A percentile compares a stretch with the other conserved stretches of the same genome.
These are phyloP conservation scores for Antigone vipio DNA, from an alignment of 2,113 vertebrate species.

Conservation along the genomic window DNA sequence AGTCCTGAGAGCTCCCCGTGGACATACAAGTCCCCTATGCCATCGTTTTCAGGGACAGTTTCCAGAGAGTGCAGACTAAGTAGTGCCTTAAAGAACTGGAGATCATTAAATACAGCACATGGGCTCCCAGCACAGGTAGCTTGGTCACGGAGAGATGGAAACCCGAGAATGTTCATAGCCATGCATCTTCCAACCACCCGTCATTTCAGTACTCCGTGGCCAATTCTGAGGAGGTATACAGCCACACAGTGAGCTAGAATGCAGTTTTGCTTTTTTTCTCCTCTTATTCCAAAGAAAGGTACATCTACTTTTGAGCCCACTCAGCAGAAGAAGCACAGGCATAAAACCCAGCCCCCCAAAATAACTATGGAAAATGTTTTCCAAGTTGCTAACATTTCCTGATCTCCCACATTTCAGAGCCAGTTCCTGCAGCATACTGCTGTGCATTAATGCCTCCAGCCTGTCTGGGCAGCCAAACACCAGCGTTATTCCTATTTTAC, in stretches of 20 bases:
- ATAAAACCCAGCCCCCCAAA: not conserved
- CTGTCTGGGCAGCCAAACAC: not conserved
- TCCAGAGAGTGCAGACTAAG: no score
- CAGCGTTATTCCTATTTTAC: not conserved
- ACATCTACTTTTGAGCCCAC: not conserved
- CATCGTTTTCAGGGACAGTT: not conserved
- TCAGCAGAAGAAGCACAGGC: not conserved
- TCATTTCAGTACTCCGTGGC: not conserved
- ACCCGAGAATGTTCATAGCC: not conserved
- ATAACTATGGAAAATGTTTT: not conserved
- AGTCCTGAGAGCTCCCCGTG: not conserved
- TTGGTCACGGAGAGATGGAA: not conserved
- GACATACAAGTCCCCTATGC: rapidly evolving
- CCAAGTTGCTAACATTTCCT: not conserved
- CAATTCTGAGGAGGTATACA: not conserved
- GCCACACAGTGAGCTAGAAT: not conserved
- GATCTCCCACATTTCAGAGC: not conserved
- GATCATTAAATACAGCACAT: not conserved
- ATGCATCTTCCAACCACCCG: not conserved
- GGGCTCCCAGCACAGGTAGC: not conserved
- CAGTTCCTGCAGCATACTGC: not conserved
- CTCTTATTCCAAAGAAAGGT: not conserved
- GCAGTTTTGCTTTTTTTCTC: not conserved
- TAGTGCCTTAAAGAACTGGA: not conserved
- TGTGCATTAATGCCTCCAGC: not conserved